Evolutionary conservation across 2,113 vertebrate species (phyloP).

Genomic region (Vombatus ursinus): DNA sequence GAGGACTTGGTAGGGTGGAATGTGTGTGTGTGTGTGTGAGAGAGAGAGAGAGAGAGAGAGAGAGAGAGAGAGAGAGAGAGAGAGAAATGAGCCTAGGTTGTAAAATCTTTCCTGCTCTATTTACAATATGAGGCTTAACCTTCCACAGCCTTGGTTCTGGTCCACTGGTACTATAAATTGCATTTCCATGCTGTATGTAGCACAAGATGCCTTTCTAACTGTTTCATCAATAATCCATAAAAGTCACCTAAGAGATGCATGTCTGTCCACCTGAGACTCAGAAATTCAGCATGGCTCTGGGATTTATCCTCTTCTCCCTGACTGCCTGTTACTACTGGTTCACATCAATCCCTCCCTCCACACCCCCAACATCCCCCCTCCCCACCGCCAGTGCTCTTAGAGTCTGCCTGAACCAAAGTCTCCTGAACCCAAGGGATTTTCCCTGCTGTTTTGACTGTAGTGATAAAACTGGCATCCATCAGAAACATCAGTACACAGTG

Average conservation of each 20-base stretch:
- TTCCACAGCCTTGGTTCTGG: conserved; percentile 39
- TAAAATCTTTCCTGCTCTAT: conserved; percentile 61
- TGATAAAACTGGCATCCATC: neutral
- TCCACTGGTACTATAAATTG: conserved; percentile 29
- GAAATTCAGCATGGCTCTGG: neutral
- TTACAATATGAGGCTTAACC: conserved; percentile 60
- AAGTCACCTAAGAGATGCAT: neutral
- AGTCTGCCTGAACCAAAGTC: neutral
- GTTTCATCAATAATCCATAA: neutral
- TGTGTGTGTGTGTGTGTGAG: no score
- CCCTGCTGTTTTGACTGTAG: neutral
- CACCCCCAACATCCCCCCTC: neutral
- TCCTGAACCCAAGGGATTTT: neutral
- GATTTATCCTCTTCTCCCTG: neutral
- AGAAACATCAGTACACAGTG: conserved; percentile 11
- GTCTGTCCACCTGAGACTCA: neutral
- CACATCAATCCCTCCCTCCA: neutral
- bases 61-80: neutral
- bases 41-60: neutral
- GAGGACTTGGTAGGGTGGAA: neutral
- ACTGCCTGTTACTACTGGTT: neutral
- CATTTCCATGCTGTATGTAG: conserved; percentile 23
- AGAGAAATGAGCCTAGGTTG: conserved; percentile 8
- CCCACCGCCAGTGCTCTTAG: neutral
- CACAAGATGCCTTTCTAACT: neutral